A percentile compares a stretch with the other conserved stretches of the same genome.
phyloP scores from a whole-genome alignment of 2,888 invertebrate genomes.

The Lomographa bimaculata region DNA sequence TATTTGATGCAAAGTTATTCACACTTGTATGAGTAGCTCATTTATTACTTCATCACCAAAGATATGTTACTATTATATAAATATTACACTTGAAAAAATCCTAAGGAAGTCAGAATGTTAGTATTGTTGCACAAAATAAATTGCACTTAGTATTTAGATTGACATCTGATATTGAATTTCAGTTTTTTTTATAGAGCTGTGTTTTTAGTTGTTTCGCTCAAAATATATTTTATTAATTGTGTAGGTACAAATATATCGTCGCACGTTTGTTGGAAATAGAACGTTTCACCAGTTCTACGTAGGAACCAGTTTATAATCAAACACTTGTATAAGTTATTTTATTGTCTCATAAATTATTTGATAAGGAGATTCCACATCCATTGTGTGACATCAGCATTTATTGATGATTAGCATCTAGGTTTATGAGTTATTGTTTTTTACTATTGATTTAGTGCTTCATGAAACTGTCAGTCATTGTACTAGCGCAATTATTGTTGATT shows the following conservation, averaged over 20 bases:
- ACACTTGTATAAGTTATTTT: constrained; percentile 31
- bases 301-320: constrained; percentile 7
- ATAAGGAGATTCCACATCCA: constrained; percentile 6
- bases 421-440: constrained; percentile 36
- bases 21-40: constrained; percentile 15
- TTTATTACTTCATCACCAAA: constrained; percentile 21
- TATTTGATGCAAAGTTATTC: constrained; percentile 12
- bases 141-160: no score
- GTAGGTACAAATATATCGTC: no score
- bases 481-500: constrained; percentile 34
- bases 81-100: no score
- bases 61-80: constrained; percentile 12
- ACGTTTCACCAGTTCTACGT: constrained; percentile 1
- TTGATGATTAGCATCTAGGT: constrained; percentile 34
- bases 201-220: constrained; percentile 9
- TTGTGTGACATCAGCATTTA: constrained; percentile 4
- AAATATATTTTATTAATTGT: neutral
- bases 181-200: no score
- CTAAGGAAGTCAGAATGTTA: no score
- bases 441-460: constrained; percentile 42
- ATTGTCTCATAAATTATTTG: constrained; percentile 42
- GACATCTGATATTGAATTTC: no score
- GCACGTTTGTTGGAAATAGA: neutral
- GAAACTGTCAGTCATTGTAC: constrained; percentile 26
- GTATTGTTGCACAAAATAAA: no score